These are phyloP conservation scores for Zygothrica quintamaculata DNA, from an alignment of 2,888 invertebrate species.

Conservation along the genomic window DNA sequence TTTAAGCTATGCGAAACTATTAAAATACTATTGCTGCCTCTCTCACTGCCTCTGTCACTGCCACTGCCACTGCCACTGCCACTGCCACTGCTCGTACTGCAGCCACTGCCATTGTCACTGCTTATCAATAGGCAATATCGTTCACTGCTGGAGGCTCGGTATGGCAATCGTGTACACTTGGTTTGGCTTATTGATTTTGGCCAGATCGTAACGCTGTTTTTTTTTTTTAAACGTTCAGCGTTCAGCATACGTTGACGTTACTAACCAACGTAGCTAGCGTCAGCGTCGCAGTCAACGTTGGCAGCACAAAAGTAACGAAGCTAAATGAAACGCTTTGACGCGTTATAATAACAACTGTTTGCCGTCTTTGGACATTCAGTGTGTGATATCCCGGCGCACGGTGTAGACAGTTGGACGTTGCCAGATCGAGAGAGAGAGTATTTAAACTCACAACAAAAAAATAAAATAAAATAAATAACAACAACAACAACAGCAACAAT, in stretches of 20 bases:
- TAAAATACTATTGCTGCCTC: too few species aligned
- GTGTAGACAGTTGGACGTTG: slow-evolving; percentile 76
- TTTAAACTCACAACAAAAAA: slow-evolving; percentile 6
- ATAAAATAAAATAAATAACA: slow-evolving; percentile 20
- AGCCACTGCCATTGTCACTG: slow-evolving; percentile 29
- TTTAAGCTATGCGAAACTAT: too few species aligned
- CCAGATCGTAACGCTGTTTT: slow-evolving; percentile 60
- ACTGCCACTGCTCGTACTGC: neutral
- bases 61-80: neutral
- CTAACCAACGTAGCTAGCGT: slow-evolving; percentile 16
- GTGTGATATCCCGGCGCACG: slow-evolving; percentile 83
- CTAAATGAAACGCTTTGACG: slow-evolving; percentile 75
- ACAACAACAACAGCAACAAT: slow-evolving; percentile 5
- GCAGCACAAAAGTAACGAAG: slow-evolving; percentile 40
- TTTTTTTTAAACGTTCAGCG: slow-evolving; percentile 13
- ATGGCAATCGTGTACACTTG: slow-evolving; percentile 18
- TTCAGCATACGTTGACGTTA: slow-evolving; percentile 25
- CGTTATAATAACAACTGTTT: slow-evolving; percentile 83
- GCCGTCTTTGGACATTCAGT: slow-evolving; percentile 83
- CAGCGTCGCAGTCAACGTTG: slow-evolving; percentile 41
- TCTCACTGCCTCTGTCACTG: neutral
- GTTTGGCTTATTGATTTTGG: slow-evolving; percentile 64
- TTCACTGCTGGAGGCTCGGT: slow-evolving; percentile 28
- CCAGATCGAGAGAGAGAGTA: slow-evolving; percentile 27
- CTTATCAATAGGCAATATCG: slow-evolving; percentile 8